These are phyloP conservation scores for Agraylea sexmaculata DNA, from an alignment of 1,140 invertebrate genomes.

Conservation along the genomic window DNA sequence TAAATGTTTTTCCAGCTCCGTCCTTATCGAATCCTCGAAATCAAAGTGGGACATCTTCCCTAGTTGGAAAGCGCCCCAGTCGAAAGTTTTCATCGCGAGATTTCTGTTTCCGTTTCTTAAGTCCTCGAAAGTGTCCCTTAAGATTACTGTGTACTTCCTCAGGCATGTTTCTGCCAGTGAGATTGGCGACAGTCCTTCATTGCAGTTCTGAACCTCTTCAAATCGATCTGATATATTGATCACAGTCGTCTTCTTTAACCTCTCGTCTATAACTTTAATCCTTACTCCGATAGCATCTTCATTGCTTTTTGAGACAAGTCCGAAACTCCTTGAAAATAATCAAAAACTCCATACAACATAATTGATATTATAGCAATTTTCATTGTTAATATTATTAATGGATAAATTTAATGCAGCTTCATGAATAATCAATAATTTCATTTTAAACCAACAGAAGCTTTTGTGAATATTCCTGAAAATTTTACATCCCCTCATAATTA, in stretches of 20 bases:
- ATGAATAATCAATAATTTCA: no score
- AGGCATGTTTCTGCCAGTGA: slow-evolving; percentile 12
- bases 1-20: slow-evolving; percentile 2
- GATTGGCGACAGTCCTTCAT: slow-evolving; percentile 8
- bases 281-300: slow-evolving; percentile 6
- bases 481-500: no score
- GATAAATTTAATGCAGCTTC: no score
- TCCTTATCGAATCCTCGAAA: not conserved
- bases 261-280: not conserved
- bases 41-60: no score
- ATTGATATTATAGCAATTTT: no score
- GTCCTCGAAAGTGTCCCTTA: slow-evolving; percentile 5
- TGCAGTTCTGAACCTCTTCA: slow-evolving; percentile 10
- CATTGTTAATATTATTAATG: no score
- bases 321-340: slow-evolving; percentile 13
- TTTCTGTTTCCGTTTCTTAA: slow-evolving; percentile 9
- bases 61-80: no score
- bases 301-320: slow-evolving; percentile 7
- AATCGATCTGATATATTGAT: slow-evolving; percentile 10
- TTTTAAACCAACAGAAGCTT: no score
- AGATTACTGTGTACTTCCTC: slow-evolving; percentile 8
- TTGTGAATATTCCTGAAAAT: no score
- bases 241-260: slow-evolving; percentile 5
- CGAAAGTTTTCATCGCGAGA: slow-evolving; percentile 2
- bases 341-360: no score